Percentiles rank a stretch among this genome's conserved stretches.
Conservation (phyloP, 2,888 invertebrate species). For the Brachycybe producta region DNA sequence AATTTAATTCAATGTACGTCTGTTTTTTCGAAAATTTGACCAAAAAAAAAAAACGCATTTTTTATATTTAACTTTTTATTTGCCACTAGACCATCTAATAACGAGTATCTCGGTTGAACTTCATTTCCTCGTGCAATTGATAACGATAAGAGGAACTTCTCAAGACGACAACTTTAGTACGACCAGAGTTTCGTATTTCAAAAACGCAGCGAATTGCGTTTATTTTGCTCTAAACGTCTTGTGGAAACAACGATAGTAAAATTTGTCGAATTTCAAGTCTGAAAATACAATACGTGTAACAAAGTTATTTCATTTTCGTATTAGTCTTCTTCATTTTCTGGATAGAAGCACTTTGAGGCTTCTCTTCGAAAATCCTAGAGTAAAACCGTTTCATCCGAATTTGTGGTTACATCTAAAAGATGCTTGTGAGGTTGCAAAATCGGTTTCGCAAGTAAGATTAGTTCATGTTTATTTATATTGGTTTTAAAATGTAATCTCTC, state of each 20-base stretch:
- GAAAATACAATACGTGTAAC: neutral
- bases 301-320: neutral
- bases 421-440: too few relatives aligned
- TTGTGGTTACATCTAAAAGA: constrained; percentile 30
- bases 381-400: constrained; percentile 45
- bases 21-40: neutral
- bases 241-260: neutral
- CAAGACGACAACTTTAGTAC: neutral
- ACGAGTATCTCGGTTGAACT: constrained; percentile 53
- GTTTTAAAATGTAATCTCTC: too few relatives aligned
- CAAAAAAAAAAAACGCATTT: neutral
- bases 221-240: constrained; percentile 60
- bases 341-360: constrained; percentile 53
- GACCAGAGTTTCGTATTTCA: neutral
- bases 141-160: constrained; percentile 38
- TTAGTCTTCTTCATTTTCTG: constrained; percentile 39
- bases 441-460: too few relatives aligned
- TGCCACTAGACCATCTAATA: constrained; percentile 44
- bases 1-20: constrained; percentile 40
- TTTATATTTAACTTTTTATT: neutral
- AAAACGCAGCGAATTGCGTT: constrained; percentile 44
- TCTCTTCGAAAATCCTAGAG: constrained; percentile 51
- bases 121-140: constrained; percentile 49
- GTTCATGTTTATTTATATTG: too few relatives aligned
- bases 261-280: neutral